A percentile compares a stretch with the other conserved stretches of the same genome.
phyloP scores from a whole-genome alignment of 1,140 invertebrate genomes.

The Bombus impatiens region DNA sequence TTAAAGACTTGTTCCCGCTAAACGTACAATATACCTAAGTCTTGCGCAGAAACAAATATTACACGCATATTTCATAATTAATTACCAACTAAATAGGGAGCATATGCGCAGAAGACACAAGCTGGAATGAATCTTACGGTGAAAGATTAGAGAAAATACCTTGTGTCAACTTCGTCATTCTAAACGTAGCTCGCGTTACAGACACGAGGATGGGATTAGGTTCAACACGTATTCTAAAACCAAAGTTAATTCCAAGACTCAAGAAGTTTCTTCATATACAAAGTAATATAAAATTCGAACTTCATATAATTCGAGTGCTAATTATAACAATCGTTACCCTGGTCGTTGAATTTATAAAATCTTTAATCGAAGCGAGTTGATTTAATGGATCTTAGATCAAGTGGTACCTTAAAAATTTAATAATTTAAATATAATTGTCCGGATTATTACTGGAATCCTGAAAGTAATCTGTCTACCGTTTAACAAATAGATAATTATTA shows the following conservation, averaged over 20 bases:
- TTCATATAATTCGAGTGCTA: not conserved
- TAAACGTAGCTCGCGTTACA: conserved; percentile 35
- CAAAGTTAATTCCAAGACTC: not conserved
- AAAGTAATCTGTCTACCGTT: not conserved
- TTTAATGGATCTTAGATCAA: not conserved
- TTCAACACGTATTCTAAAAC: not conserved
- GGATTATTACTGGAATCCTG: not conserved
- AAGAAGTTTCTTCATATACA: not conserved
- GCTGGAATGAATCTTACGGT: conserved; percentile 35
- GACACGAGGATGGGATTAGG: not conserved
- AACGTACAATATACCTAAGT: conserved; percentile 5
- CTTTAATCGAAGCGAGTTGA: not conserved
- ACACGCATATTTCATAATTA: not conserved
- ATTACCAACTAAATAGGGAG: not conserved
- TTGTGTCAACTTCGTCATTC: conserved; percentile 53
- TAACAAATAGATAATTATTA: not conserved
- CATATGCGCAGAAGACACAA: too few species aligned
- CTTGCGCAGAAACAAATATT: not conserved
- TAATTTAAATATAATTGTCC: not conserved
- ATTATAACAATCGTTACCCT: not conserved
- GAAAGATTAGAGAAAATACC: conserved; percentile 42
- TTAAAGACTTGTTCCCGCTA: not conserved
- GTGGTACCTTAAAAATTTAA: not conserved
- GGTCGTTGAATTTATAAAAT: not conserved
- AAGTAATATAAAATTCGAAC: not conserved